Conservation (phyloP, 2,888 invertebrate species). For the Eristalis tenax region DNA sequence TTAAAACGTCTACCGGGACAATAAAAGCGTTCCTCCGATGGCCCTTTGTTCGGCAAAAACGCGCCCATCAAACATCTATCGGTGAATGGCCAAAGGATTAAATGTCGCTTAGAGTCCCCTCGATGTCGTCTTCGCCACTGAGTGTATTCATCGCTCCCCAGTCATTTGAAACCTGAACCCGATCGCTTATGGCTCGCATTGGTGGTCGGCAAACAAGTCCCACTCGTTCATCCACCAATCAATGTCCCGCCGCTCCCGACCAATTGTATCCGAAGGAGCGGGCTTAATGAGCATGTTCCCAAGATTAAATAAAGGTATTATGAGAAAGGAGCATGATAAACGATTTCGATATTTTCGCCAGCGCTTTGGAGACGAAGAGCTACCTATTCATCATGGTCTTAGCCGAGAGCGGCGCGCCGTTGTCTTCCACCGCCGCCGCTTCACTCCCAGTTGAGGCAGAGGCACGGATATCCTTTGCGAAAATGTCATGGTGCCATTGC, state of each 20-base stretch:
- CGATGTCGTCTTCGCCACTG: conserved; percentile 48
- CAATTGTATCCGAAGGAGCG: conserved; percentile 59
- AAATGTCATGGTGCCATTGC: conserved; percentile 61
- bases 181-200: conserved; percentile 31
- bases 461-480: conserved; percentile 52
- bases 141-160: conserved; percentile 57
- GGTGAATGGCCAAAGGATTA: conserved; percentile 71
- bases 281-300: conserved; percentile 73
- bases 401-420: conserved; percentile 1
- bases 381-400: conserved; percentile 66
- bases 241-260: conserved; percentile 35
- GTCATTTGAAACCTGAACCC: conserved; percentile 43
- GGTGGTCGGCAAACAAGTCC: conserved; percentile 35
- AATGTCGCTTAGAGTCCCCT: conserved; percentile 63
- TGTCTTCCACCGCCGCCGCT: not conserved
- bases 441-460: not conserved
- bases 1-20: conserved; percentile 67
- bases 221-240: conserved; percentile 58
- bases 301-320: conserved; percentile 74
- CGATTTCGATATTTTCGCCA: conserved; percentile 68
- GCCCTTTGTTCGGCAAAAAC: conserved; percentile 46
- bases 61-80: conserved; percentile 71
- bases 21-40: conserved; percentile 55
- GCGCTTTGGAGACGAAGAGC: conserved; percentile 50
- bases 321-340: conserved; percentile 72